These are phyloP conservation scores for Drosophila subobscura DNA, from an alignment of 1,140 invertebrate species.

Conservation along the genomic window DNA sequence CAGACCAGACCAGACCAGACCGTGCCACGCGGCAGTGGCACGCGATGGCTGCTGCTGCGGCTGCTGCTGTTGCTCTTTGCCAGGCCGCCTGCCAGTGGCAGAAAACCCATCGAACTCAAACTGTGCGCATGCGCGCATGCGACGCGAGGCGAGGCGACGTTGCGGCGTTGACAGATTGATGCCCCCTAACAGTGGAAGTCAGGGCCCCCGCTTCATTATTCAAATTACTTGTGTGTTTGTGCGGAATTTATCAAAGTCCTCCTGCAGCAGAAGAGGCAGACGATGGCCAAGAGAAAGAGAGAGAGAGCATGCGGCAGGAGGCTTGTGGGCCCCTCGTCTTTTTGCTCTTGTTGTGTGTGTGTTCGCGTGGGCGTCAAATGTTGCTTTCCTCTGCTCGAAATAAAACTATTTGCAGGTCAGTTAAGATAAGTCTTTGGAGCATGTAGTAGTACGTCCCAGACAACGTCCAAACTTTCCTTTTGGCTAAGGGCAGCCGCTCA, in stretches of 20 bases:
- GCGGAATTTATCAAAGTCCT: conserved; percentile 79
- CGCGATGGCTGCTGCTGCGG: conserved; percentile 33
- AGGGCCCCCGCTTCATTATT: conserved; percentile 75
- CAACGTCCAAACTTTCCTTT: conserved; percentile 69
- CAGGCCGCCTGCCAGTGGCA: conserved; percentile 65
- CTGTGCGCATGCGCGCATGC: conserved; percentile 77
- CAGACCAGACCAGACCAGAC: conserved; percentile 1
- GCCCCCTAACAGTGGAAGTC: conserved; percentile 63
- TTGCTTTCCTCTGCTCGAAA: conserved; percentile 28
- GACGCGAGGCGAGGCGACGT: conserved; percentile 71
- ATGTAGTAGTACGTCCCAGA: conserved; percentile 46
- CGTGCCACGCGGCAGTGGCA: conserved; percentile 33
- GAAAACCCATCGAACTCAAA: conserved; percentile 78
- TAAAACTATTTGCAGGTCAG: conserved; percentile 73
- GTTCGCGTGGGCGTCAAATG: conserved; percentile 69
- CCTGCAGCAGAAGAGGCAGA: conserved; percentile 20
- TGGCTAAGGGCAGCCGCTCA: conserved; percentile 63
- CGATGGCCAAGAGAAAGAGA: not conserved
- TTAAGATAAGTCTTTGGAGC: conserved; percentile 56
- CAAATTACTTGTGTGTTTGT: conserved; percentile 74
- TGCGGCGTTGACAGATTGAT: conserved; percentile 77
- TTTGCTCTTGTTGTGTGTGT: conserved; percentile 23
- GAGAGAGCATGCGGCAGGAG: not conserved
- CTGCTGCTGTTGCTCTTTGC: conserved; percentile 37
- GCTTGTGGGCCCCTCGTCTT: conserved; percentile 52